A percentile compares a stretch with the other conserved stretches of the same genome.
Evolutionary conservation across 2,113 vertebrate species (phyloP).

Genomic region (Mola mola): DNA sequence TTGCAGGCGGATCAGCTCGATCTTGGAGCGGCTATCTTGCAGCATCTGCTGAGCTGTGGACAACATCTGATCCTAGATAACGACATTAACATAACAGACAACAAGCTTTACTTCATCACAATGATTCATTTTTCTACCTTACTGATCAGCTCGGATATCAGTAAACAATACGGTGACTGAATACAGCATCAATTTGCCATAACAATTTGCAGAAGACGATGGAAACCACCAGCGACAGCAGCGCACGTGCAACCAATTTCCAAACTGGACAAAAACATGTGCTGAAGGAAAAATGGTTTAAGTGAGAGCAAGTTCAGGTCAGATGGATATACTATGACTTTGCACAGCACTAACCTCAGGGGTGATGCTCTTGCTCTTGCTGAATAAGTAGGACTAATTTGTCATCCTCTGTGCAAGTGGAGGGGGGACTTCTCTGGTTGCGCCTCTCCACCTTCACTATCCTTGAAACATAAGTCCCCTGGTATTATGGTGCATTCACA

Average conservation of each 20-base stretch:
- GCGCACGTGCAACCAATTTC: slow-evolving; percentile 1
- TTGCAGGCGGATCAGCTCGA: slow-evolving; percentile 79
- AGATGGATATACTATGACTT: slow-evolving; percentile 53
- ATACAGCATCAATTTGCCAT: not conserved
- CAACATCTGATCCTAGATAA: slow-evolving; percentile 76
- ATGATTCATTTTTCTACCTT: not conserved
- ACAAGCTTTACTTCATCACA: slow-evolving; percentile 29
- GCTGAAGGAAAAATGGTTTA: slow-evolving; percentile 4
- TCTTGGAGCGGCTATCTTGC: slow-evolving; percentile 80
- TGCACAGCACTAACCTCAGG: slow-evolving; percentile 69
- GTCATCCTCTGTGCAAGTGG: slow-evolving; percentile 57
- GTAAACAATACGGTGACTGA: slow-evolving; percentile 9
- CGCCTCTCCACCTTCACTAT: slow-evolving; percentile 67
- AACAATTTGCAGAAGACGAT: slow-evolving; percentile 18
- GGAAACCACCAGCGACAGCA: slow-evolving; percentile 2
- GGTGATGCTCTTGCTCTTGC: slow-evolving; percentile 49
- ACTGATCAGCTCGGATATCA: slow-evolving; percentile 9
- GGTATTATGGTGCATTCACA: slow-evolving; percentile 36
- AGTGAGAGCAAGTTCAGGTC: slow-evolving; percentile 23
- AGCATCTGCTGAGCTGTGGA: slow-evolving; percentile 81
- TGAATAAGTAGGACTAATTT: slow-evolving; percentile 64
- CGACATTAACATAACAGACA: slow-evolving; percentile 46
- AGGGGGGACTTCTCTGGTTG: slow-evolving; percentile 52
- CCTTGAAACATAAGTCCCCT: slow-evolving; percentile 63
- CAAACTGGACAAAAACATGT: slow-evolving; percentile 2